These are phyloP conservation scores for Monopis laevigella DNA, from an alignment of 2,888 invertebrate genomes.

Conservation along the genomic window DNA sequence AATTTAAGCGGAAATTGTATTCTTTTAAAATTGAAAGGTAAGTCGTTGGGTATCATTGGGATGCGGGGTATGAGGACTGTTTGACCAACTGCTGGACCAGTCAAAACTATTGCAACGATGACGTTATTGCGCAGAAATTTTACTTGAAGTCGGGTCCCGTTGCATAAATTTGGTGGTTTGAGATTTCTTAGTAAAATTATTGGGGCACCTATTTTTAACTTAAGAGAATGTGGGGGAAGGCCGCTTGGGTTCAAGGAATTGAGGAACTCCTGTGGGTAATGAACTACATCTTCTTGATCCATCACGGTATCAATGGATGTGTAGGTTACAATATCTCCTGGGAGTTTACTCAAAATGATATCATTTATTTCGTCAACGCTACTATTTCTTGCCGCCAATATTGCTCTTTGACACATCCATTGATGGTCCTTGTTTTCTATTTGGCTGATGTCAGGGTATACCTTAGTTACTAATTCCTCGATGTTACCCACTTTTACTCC, in stretches of 20 bases:
- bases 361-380: constrained; percentile 20
- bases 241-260: constrained; percentile 16
- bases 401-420: constrained; percentile 21
- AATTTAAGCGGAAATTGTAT: constrained; percentile 18
- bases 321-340: constrained; percentile 19
- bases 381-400: constrained; percentile 22
- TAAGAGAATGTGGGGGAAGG: constrained; percentile 17
- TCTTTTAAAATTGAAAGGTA: constrained; percentile 20
- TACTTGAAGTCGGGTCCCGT: constrained; percentile 17
- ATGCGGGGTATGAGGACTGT: constrained; percentile 20
- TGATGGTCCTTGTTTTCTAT: constrained; percentile 18
- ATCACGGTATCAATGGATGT: constrained; percentile 22
- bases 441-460: constrained; percentile 20
- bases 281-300: constrained; percentile 20
- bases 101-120: constrained; percentile 20
- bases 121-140: constrained; percentile 17
- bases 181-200: constrained; percentile 18
- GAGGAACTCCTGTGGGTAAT: constrained; percentile 19
- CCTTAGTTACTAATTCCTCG: constrained; percentile 17
- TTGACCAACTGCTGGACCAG: constrained; percentile 18
- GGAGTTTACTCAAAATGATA: constrained; percentile 17
- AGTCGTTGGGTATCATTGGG: constrained; percentile 20
- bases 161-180: constrained; percentile 18
- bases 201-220: constrained; percentile 19
- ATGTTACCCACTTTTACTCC: constrained; percentile 18